Percentiles rank a stretch among this genome's conserved stretches.
Evolutionary conservation across 2,888 invertebrate genomes (phyloP).

Genomic region (Pachydiplax longipennis): DNA sequence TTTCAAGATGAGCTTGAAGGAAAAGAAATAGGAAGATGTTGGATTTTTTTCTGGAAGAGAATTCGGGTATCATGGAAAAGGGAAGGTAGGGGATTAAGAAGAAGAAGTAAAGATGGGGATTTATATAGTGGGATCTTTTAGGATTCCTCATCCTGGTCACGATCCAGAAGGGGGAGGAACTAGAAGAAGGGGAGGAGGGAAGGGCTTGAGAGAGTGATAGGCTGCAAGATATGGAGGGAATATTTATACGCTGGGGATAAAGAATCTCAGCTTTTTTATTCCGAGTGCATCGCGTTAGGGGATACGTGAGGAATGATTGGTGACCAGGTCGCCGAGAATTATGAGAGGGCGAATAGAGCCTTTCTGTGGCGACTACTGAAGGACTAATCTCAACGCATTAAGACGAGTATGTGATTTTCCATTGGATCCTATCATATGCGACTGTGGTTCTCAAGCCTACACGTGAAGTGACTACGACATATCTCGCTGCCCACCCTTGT

Average conservation of each 20-base stretch:
- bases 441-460: too few species aligned
- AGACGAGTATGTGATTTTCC: too few species aligned
- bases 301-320: not conserved
- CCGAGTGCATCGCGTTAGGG: not conserved
- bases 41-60: not conserved
- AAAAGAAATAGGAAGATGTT: not conserved
- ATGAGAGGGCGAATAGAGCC: not conserved
- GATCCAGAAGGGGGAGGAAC: not conserved
- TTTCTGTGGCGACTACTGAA: not conserved
- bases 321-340: not conserved
- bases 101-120: slow-evolving; percentile 38
- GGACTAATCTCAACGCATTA: not conserved
- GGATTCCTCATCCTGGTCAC: slow-evolving; percentile 42
- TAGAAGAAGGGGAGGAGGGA: not conserved
- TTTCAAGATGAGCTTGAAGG: not conserved
- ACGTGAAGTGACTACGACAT: too few species aligned
- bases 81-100: slow-evolving; percentile 18
- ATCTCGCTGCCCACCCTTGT: too few species aligned
- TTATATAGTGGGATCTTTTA: slow-evolving; percentile 28
- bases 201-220: not conserved
- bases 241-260: not conserved
- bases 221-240: not conserved
- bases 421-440: too few species aligned
- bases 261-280: not conserved
- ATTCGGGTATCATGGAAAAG: not conserved